Percentiles rank a stretch among this genome's conserved stretches.
Conservation (phyloP, 2,888 invertebrate species). For the Parapristionchus giblindavisi region DNA sequence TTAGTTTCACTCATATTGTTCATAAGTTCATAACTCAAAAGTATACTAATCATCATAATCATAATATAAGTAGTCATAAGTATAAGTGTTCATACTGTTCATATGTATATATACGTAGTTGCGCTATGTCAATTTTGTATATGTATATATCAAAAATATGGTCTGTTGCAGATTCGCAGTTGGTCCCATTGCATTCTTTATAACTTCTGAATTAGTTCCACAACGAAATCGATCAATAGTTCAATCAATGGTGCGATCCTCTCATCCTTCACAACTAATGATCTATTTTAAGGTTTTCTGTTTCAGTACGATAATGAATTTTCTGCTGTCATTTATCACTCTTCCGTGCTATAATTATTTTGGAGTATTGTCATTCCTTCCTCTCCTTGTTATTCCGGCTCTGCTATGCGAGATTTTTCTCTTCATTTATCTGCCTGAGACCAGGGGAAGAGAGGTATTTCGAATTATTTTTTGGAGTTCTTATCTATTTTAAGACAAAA, state of each 20-base stretch:
- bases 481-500: background rate
- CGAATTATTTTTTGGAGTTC: background rate
- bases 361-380: conserved; percentile 55
- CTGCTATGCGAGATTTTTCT: conserved; percentile 47
- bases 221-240: conserved; percentile 57
- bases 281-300: conserved; percentile 18
- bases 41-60: no score
- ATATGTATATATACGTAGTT: no score
- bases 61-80: no score
- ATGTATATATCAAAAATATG: no score
- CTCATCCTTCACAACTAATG: background rate
- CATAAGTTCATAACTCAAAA: background rate
- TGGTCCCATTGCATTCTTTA: conserved; percentile 61
- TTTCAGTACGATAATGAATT: conserved; percentile 36
- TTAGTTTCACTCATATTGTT: conserved; percentile 19
- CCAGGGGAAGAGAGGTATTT: conserved; percentile 48
- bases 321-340: conserved; percentile 27
- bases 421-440: conserved; percentile 51
- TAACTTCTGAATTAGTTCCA: conserved; percentile 54
- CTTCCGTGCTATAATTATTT: conserved; percentile 38
- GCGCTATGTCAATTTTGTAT: no score
- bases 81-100: no score
- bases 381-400: conserved; percentile 49
- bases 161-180: conserved; percentile 47
- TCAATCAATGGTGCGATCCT: conserved; percentile 51